Evolutionary conservation across 1,140 invertebrate species (phyloP), one percentile per base, ranked within the genome.

Genomic region (Chrysopa pallens): DNA sequence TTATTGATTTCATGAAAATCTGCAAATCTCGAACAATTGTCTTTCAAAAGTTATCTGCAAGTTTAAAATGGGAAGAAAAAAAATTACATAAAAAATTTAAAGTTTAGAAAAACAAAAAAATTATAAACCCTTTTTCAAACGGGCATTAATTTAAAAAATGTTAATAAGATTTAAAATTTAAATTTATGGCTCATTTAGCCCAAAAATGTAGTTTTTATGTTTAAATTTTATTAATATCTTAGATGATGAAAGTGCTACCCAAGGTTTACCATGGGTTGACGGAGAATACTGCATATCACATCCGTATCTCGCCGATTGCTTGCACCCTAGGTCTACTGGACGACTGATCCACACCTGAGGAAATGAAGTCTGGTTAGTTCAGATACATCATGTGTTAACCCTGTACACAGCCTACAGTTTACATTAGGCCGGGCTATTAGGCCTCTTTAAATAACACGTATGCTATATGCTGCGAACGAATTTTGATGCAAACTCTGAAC

Each of bases 251-350:
- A 67, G 67, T 67, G 64, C 64, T 67, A 59, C 60, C 61, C 67
- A 67, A 67, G 66, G 58, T 67, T 69, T 72, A 72, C 70, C 70
- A 70, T 72, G 68, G 62, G 57, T 60, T 61, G 66, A 23, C 17
- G 17, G 17, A 23, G 17, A 23, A 23, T 23, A 23, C 17, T 66
- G 33, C 47, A 48, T 49, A 47, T 39, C 49, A 46, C 47, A 50
- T 40, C 39, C 44, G 40, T 12, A 9, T 33, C 31, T 11, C 49
- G 49, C 51, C 50, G 40, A 44, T 37, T 45, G 46, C 49, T 48
- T 45, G 44, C 51, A 52, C 11, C n/a, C n/a, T 31, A 41, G 27
- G 17, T 29, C 40, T 28, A 12, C 12, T 41, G 40, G 40, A 41
- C 29, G 40, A 41, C 40, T 41, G 40, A 29, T 23, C 29, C 40